A percentile compares a stretch with the other conserved stretches of the same genome.
Conservation (phyloP, 2,888 invertebrate species). For the Hirtodrosophila confusa region DNA sequence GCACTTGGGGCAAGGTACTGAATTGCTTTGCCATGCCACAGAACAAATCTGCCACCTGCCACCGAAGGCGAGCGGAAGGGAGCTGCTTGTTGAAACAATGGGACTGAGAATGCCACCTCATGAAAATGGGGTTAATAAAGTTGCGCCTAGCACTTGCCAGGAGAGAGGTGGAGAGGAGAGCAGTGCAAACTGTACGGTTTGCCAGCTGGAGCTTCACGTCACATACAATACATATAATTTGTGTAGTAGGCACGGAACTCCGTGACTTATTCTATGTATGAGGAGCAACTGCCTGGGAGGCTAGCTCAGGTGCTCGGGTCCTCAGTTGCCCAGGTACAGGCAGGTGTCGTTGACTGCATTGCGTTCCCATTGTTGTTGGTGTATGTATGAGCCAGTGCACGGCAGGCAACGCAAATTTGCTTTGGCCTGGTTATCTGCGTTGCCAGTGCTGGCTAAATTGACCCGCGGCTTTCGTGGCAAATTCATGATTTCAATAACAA, state of each 20-base stretch:
- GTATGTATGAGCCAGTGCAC: conserved; percentile 9
- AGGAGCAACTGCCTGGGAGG: neutral
- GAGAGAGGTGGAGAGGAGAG: conserved; percentile 2
- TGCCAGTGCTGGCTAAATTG: conserved; percentile 22
- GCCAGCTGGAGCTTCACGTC: conserved; percentile 6
- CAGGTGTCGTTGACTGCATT: conserved; percentile 57
- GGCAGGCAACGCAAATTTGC: conserved; percentile 26
- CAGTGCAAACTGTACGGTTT: too few relatives aligned
- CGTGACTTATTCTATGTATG: too few relatives aligned
- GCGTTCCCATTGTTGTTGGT: conserved; percentile 27
- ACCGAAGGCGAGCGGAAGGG: conserved; percentile 1
- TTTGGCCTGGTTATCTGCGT: conserved; percentile 31
- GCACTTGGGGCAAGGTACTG: conserved; percentile 33
- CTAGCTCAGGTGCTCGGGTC: too few relatives aligned
- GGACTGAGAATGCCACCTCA: conserved; percentile 25
- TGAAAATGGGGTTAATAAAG: conserved; percentile 76
- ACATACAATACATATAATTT: conserved; percentile 42
- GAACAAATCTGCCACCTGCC: conserved; percentile 32
- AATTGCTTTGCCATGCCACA: conserved; percentile 12
- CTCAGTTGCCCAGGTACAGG: conserved; percentile 7
- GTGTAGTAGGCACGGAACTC: conserved; percentile 41
- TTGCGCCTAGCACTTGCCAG: conserved; percentile 38
- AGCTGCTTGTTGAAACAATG: conserved; percentile 33
- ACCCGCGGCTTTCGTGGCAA: conserved; percentile 10
- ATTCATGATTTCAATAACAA: conserved; percentile 40